These are phyloP conservation scores for Aquatica leii DNA, from an alignment of 2,888 invertebrate genomes.

Conservation along the genomic window DNA sequence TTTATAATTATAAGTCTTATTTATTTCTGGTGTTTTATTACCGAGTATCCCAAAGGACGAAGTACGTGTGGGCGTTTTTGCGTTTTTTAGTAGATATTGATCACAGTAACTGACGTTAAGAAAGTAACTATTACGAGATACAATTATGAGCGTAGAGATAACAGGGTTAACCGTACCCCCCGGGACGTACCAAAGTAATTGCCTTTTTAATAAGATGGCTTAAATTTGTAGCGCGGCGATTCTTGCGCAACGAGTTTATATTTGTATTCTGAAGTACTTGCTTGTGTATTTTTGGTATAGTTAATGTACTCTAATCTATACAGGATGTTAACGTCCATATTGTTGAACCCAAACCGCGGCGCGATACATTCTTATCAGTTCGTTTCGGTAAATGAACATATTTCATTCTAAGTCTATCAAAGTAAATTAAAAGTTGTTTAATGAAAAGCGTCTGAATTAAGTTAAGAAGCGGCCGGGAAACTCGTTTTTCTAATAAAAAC, in stretches of 20 bases:
- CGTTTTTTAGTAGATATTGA: no score
- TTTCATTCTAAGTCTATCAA: neutral
- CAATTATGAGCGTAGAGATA: no score
- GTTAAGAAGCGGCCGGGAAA: slow-evolving; percentile 37
- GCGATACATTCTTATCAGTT: slow-evolving; percentile 11
- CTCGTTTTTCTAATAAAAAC: slow-evolving; percentile 28
- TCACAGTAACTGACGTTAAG: no score
- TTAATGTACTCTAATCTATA: slow-evolving; percentile 2
- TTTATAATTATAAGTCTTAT: neutral
- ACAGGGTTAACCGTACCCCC: no score
- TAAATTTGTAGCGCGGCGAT: no score
- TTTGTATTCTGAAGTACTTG: no score
- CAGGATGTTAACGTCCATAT: neutral
- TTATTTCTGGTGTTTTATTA: neutral
- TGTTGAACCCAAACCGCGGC: neutral
- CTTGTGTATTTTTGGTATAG: neutral
- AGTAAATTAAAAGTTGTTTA: neutral
- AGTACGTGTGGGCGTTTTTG: no score
- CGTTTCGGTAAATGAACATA: neutral
- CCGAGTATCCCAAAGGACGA: no score
- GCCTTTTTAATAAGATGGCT: no score
- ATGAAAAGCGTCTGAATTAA: neutral
- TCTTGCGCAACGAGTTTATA: no score
- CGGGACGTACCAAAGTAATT: no score
- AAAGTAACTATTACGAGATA: no score